Evolutionary conservation across 2,888 invertebrate species (phyloP).

Genomic region (Epicampocera succincta): DNA sequence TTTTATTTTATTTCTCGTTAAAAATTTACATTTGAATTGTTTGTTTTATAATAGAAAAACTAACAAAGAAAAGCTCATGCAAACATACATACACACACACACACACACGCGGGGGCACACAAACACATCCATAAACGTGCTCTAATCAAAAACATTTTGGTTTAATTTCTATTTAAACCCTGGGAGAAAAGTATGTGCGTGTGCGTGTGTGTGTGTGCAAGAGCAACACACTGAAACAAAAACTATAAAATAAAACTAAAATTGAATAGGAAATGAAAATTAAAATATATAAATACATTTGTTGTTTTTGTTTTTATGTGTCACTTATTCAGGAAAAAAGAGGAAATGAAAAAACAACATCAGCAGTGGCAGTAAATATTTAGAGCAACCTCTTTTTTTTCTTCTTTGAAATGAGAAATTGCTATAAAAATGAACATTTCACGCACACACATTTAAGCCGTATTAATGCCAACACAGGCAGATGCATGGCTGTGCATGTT

Average conservation of each 20-base stretch:
- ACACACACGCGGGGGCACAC: neutral
- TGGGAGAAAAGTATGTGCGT: neutral
- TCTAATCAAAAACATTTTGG: constrained; percentile 21
- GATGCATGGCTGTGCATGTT: too few species aligned
- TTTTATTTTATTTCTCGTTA: neutral
- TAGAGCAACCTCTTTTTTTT: constrained; percentile 23
- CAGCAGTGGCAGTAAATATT: constrained; percentile 21
- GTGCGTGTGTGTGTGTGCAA: neutral
- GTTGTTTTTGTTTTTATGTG: constrained; percentile 44
- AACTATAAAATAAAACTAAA: constrained; percentile 40
- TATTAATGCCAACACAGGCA: neutral
- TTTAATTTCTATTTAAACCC: constrained; percentile 32
- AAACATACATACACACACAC: neutral
- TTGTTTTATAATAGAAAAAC: constrained; percentile 31
- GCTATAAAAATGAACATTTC: constrained; percentile 6
- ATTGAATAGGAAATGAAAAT: constrained; percentile 65
- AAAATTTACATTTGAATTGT: constrained; percentile 29
- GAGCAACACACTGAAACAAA: constrained; percentile 21
- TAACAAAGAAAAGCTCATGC: neutral
- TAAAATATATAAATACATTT: constrained; percentile 56
- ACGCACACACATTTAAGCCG: neutral
- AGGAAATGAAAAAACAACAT: constrained; percentile 51
- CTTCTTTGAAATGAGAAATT: constrained; percentile 40
- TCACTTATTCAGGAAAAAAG: constrained; percentile 42
- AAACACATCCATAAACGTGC: neutral